Base-by-base conservation (phyloP, 2,797 vertebrate species). In the Geotria australis region DNA sequence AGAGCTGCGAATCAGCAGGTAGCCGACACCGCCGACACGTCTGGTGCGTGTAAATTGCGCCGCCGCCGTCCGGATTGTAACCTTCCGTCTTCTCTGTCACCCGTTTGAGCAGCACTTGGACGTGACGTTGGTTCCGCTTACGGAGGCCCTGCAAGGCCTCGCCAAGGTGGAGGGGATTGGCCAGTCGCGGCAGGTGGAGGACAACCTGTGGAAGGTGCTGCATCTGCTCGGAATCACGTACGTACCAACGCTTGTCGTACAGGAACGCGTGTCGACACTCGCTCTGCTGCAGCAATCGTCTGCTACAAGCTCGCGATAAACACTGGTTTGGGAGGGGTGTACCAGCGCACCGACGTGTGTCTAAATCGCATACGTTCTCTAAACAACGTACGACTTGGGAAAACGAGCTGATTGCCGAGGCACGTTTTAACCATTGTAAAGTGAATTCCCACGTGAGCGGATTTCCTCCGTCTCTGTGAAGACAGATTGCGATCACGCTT, bases 151-250 rank as follows among this genome's bases (percentile, higher is more conserved):
- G 57, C 62, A 70, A 15, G 10, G 60, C 2, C 63, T 82, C 61
- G 66, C 64, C 9, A 62, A 68, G 55, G 57, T 63, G 5, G 65
- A 74, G 10, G 63, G 59, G 3, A 64, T 79, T 2, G 65, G 72
- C 8, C 78, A 70, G 10, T 72, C 77, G 0, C 68, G 71, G 2
- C 73, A 77, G 14, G 68, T 93, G 1, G 71, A 76, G 12, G 76
- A 80, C 64, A 73, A 73, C 6, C 93, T 83, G 72, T 98, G 91
- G 85, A 76, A 77, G 1, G 73, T 74, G 60, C 75, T 94, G 80
- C 77, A 66, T 59, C 71, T 71, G 61, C 77, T 91, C 8, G 79
- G 80, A 9, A 58, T 83, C 59, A 71, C 58, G 88, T 96, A 71
- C 9, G 85, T 79, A 59, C 2, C 15, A 53, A 55, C n/a, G 24